Percentiles rank a stretch among this genome's conserved stretches.
phyloP scores from a whole-genome alignment of 2,113 vertebrate genomes.

The Ursus arctos region DNA sequence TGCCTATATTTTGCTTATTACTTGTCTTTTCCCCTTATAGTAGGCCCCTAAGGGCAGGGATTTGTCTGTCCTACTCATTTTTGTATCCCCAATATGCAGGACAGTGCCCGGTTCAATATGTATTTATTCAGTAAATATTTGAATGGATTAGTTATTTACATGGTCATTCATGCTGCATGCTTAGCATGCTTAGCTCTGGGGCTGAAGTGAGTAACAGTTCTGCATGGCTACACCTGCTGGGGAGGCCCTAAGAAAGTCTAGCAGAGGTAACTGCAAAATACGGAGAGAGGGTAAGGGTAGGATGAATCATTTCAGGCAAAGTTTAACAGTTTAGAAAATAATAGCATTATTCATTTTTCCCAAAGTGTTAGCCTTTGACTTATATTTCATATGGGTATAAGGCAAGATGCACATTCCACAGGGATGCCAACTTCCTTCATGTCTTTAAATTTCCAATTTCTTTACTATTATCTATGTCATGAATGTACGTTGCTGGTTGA shows the following conservation, averaged over 20 bases:
- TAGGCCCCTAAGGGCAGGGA: background rate
- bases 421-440: background rate
- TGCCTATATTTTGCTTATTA: background rate
- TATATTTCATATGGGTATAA: background rate
- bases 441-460: background rate
- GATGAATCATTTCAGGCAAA: background rate
- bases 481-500: background rate
- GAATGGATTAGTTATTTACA: background rate
- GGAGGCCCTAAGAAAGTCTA: constrained; percentile 8
- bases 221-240: background rate
- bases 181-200: background rate
- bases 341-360: background rate
- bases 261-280: background rate
- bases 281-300: background rate
- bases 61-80: constrained; percentile 7
- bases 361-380: background rate
- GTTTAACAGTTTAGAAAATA: background rate
- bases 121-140: background rate
- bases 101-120: background rate
- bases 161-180: background rate
- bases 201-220: background rate
- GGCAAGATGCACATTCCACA: background rate
- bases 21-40: background rate
- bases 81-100: background rate
- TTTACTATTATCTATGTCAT: background rate